Evolutionary conservation across 2,113 vertebrate species (phyloP), one percentile per base, ranked within the genome.

Genomic region (Grantiella picta): DNA sequence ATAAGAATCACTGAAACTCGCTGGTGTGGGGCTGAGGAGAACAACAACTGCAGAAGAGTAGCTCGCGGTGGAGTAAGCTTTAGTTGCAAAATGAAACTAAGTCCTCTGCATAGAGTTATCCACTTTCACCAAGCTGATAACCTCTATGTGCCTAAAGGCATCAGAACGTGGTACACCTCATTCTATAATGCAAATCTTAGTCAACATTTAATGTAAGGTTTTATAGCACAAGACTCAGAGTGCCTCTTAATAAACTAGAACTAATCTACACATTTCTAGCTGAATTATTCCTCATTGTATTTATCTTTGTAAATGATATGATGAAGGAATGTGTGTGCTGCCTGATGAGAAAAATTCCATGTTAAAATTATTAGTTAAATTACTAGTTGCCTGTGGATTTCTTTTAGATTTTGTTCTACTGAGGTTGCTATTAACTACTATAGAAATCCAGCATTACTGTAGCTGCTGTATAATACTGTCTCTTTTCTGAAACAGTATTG

Each of bases 391-490:
- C 7, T 23, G 8, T 59, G 33, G 23, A 23, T 68, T 82, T 87
- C 27, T 91, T 75, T 71, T 54, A 79, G 61, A 45, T 10, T 68
- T 73, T 21, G 5, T 90, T 71, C 35, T 22, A 16, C 12, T 61
- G 3, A 87, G 65, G 10, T 40, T 94, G 15, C 31, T 42, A 7
- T 66, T 69, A 63, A 22, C 8, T 63, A 3, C 42, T 45, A 15
- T 7, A 57, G 36, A 82, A 90, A 82, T 33, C 28, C 16, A 77
- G 8, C 44, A 25, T 9, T 76, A 20, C 0, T 70, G 2, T 23
- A 47, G 33, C n/a, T 82, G 15, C 31, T 60, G 1, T 63, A 2
- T 52, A 40, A 24, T 47, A 42, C 7, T 15, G 0, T 61, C 14
- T 52, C 13, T 60, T 82, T 12, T 70, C 29, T 52, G 11, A 82